Base-by-base conservation (phyloP, 2,888 invertebrate genomes). In the Cantharis flavilabris region DNA sequence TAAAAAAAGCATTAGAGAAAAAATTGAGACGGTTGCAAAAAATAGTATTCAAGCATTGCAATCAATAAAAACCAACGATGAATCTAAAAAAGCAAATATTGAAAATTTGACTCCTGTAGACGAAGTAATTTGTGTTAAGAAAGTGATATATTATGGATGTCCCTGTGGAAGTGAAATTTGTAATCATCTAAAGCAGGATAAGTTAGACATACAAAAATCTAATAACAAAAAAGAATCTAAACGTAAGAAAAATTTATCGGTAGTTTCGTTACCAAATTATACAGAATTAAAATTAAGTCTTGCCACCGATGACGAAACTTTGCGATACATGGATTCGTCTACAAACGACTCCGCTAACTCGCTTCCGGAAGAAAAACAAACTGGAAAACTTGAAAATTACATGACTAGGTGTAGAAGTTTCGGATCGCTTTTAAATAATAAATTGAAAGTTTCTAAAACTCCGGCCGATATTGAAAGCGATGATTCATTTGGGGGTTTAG, bases 251-350 rank as follows among this genome's bases (percentile, higher is more conserved):
- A 90, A 89, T 81, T 85, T 87, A 73, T 91, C 90, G 70, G 89
- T 90, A 3, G 88, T 89, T 73, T 91, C 91, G 16, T 83, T 91
- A 75, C 91, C 91, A 14, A 90, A 90, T 84, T 90, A 90, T 84
- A 89, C 86, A 81, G 90, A 91, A 80, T 84, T 90, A 69, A 88
- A 88, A 83, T 82, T 88, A 26, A 86, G 86, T 13, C 80, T 87
- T 3, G 87, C 86, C 1, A 83, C 85, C 11, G 84, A 84, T 9
- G 85, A 84, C 62, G 82, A 83, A 3, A 83, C 84, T 72, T 82
- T 81, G 64, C 80, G 83, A 18, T 79, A 81, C 30, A 81, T 84
- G 20, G 81, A 82, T 62, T 80, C 81, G 9, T 82, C 83, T 71
- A 81, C 81, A 20, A 83, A 85, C 62, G 81, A 83, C 33, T 87